Evolutionary conservation across 2,113 vertebrate species (phyloP).

Genomic region (Tragelaphus scriptus): DNA sequence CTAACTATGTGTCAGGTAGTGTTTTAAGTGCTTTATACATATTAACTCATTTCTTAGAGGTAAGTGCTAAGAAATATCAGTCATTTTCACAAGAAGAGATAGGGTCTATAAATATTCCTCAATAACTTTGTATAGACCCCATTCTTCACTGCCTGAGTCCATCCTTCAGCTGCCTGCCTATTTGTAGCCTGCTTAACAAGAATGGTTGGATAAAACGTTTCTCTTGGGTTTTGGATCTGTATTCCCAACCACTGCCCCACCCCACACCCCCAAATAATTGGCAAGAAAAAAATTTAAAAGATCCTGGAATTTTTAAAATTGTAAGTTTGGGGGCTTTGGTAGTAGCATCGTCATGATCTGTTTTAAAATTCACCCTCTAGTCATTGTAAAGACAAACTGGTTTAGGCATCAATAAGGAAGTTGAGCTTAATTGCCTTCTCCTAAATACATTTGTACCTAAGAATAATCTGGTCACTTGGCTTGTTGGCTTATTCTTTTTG

Average conservation of each 20-base stretch:
- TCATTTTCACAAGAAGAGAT: not conserved
- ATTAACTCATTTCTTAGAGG: not conserved
- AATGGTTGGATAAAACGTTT: not conserved
- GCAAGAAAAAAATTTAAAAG: not conserved
- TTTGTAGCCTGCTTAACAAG: not conserved
- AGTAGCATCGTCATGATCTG: not conserved
- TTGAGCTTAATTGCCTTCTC: not conserved
- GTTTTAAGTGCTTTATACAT: not conserved
- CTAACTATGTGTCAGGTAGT: not conserved
- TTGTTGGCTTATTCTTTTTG: not conserved
- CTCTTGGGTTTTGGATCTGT: not conserved
- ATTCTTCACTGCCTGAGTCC: not conserved
- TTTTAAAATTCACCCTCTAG: constrained; percentile 12
- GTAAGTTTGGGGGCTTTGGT: not conserved
- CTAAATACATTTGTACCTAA: not conserved
- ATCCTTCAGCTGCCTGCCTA: not conserved
- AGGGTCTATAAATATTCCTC: not conserved
- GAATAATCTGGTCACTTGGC: not conserved
- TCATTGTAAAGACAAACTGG: not conserved
- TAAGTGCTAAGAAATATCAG: not conserved
- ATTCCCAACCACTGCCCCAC: not conserved
- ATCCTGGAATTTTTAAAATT: not conserved
- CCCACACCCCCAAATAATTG: not conserved
- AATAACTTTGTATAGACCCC: not conserved
- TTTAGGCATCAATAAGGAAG: not conserved